Evolutionary conservation across 2,797 vertebrate genomes (phyloP).

Genomic region (Xyrichtys novacula): DNA sequence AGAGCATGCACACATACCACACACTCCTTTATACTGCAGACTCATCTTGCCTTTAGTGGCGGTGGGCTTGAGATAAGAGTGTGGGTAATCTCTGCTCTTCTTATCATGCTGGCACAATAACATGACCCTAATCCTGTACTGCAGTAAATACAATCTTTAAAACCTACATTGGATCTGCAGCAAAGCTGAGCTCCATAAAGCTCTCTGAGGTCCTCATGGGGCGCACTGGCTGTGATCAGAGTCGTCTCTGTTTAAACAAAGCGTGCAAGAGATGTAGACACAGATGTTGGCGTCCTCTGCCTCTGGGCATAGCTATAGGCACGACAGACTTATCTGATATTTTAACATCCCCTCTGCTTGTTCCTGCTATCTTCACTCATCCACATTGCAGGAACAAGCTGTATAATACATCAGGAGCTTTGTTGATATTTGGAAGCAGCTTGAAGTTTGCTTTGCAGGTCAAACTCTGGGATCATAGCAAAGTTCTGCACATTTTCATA

Average conservation of each 20-base stretch:
- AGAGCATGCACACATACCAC: slow-evolving; percentile 3
- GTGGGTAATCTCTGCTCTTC: slow-evolving; percentile 76
- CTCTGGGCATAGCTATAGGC: slow-evolving; percentile 36
- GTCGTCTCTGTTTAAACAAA: slow-evolving; percentile 25
- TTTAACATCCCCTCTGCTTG: slow-evolving; percentile 38
- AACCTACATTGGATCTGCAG: slow-evolving; percentile 53
- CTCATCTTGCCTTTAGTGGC: slow-evolving; percentile 38
- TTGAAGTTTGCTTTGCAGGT: slow-evolving; percentile 24
- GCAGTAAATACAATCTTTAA: slow-evolving; percentile 67
- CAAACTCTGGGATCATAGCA: background rate
- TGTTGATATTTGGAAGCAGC: slow-evolving; percentile 23
- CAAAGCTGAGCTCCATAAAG: slow-evolving; percentile 32
- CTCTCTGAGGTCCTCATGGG: too few species aligned
- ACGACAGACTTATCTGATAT: slow-evolving; percentile 21
- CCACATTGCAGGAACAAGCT: slow-evolving; percentile 10
- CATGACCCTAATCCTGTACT: slow-evolving; percentile 76
- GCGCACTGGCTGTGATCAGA: too few species aligned
- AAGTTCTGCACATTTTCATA: too few species aligned
- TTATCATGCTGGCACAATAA: slow-evolving; percentile 73
- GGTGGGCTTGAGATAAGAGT: slow-evolving; percentile 78
- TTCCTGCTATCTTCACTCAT: slow-evolving; percentile 33
- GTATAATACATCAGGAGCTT: too few species aligned
- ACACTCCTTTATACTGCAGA: slow-evolving; percentile 15
- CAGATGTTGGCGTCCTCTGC: slow-evolving; percentile 4
- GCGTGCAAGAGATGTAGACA: slow-evolving; percentile 14